These are phyloP conservation scores for Muscicapa striata DNA, from an alignment of 2,797 vertebrate species.

Conservation along the genomic window DNA sequence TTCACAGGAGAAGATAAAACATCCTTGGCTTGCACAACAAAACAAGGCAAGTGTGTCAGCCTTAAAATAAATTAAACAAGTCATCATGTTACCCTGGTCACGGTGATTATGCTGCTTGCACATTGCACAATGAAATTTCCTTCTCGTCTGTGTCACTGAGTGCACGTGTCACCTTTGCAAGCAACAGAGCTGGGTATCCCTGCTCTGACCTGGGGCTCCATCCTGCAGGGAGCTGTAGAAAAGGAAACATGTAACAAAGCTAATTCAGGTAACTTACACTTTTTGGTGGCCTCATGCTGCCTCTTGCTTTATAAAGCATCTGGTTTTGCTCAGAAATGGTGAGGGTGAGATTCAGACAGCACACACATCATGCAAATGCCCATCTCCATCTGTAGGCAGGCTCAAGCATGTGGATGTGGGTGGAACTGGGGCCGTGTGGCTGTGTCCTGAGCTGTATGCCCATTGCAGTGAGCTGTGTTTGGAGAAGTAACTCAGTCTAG, in stretches of 20 bases:
- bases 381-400: background rate
- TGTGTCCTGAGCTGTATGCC: background rate
- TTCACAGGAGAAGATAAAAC: background rate
- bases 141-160: background rate
- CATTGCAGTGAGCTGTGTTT: accelerated
- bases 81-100: background rate
- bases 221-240: background rate
- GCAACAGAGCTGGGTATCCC: background rate
- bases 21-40: background rate
- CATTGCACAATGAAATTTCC: background rate
- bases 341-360: background rate
- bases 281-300: background rate
- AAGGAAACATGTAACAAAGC: background rate
- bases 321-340: background rate
- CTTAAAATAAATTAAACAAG: background rate
- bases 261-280: accelerated
- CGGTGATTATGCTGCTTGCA: background rate
- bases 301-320: background rate
- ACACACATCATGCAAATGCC: background rate
- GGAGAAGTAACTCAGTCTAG: background rate
- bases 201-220: background rate
- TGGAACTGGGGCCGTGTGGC: background rate
- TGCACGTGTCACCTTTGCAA: background rate
- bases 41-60: background rate
- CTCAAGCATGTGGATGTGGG: background rate